phyloP scores from a whole-genome alignment of 2,797 vertebrate genomes.

The Holocentrus rufus region DNA sequence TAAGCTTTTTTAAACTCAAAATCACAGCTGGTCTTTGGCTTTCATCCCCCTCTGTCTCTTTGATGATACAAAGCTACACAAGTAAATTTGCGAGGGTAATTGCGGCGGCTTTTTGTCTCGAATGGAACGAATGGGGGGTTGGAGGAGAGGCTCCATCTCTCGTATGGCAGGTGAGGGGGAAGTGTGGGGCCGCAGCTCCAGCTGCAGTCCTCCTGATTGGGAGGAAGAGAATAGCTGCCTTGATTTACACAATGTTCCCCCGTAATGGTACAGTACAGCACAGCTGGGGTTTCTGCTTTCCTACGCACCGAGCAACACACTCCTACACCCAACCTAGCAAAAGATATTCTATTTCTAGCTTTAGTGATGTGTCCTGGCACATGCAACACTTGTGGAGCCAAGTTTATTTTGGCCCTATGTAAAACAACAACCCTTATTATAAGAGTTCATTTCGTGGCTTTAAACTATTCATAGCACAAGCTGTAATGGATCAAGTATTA shows the following conservation, averaged over 20 bases:
- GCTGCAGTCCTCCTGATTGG: slow-evolving; percentile 60
- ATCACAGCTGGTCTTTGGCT: slow-evolving; percentile 55
- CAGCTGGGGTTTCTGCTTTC: slow-evolving; percentile 57
- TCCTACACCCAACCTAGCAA: slow-evolving; percentile 17
- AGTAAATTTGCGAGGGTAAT: slow-evolving; percentile 56
- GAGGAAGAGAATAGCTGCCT: slow-evolving; percentile 45
- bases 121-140: slow-evolving; percentile 2
- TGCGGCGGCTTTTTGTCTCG: slow-evolving; percentile 48
- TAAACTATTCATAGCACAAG: slow-evolving; percentile 14
- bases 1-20: slow-evolving; percentile 29
- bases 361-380: slow-evolving; percentile 4
- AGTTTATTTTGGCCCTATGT: slow-evolving; percentile 7
- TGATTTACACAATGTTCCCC: slow-evolving; percentile 57
- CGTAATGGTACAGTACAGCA: slow-evolving; percentile 42
- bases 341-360: slow-evolving; percentile 27
- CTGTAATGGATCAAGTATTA: slow-evolving; percentile 8
- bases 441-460: slow-evolving; percentile 10
- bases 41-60: slow-evolving; percentile 43
- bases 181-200: slow-evolving; percentile 36
- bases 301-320: slow-evolving; percentile 2
- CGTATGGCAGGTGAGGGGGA: slow-evolving; percentile 50
- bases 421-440: slow-evolving; percentile 9
- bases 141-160: slow-evolving; percentile 2
- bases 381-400: not conserved
- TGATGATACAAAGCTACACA: slow-evolving; percentile 55